phyloP scores from a whole-genome alignment of 2,797 vertebrate genomes.

The Neostethus bicornis region DNA sequence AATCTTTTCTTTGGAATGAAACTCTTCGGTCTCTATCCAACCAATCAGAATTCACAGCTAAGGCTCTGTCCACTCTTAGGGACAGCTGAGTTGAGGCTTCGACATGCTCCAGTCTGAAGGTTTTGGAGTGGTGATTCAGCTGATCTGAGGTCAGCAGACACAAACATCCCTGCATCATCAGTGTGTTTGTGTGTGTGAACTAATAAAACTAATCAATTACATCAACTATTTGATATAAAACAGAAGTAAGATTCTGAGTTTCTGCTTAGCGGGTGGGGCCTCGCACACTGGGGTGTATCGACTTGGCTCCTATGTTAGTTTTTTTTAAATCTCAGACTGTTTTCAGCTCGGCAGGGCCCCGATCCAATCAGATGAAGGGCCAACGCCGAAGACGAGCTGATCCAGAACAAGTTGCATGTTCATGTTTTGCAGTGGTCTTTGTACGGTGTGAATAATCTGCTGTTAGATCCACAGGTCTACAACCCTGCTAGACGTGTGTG shows the following conservation, averaged over 20 bases:
- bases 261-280: too few species aligned
- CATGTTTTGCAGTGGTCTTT: slow-evolving; percentile 53
- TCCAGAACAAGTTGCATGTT: slow-evolving; percentile 57
- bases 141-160: background rate
- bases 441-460: slow-evolving; percentile 59
- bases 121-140: background rate
- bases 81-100: slow-evolving; percentile 7
- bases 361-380: slow-evolving; percentile 24
- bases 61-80: slow-evolving; percentile 6
- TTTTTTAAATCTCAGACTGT: background rate
- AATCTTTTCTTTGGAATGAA: slow-evolving; percentile 12
- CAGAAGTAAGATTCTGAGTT: too few species aligned
- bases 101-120: slow-evolving; percentile 12
- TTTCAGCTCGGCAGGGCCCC: slow-evolving; percentile 19
- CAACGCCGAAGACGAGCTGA: slow-evolving; percentile 7
- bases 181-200: too few species aligned
- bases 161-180: background rate
- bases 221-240: too few species aligned
- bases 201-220: too few species aligned
- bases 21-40: slow-evolving; percentile 35
- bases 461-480: slow-evolving; percentile 59
- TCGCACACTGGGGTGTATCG: slow-evolving; percentile 1
- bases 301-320: background rate
- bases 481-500: slow-evolving; percentile 18
- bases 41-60: slow-evolving; percentile 31